phyloP scores from a whole-genome alignment of 92 coral and sea anemone genomes.

The Paramuricea clavata region DNA sequence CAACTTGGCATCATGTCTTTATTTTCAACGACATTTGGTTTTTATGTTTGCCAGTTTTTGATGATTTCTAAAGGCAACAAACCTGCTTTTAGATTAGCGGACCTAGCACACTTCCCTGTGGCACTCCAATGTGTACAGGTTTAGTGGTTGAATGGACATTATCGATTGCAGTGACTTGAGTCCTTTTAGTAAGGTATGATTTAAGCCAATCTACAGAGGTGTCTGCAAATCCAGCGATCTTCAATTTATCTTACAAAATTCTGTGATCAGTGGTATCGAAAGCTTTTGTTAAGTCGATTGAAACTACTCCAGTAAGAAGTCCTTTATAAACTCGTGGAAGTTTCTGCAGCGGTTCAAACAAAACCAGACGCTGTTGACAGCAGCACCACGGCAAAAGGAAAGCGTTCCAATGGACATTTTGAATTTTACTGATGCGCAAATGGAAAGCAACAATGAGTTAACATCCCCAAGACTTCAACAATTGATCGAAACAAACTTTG shows the following conservation, averaged over 20 bases:
- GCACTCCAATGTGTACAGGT: slow-evolving; percentile 5
- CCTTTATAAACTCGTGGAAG: background rate
- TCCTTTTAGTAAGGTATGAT: slow-evolving; percentile 6
- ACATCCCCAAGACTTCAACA: slow-evolving; percentile 27
- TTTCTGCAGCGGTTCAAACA: no score
- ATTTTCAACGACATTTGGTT: no score
- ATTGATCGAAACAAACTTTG: slow-evolving; percentile 4
- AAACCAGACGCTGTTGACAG: no score
- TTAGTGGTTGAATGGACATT: background rate
- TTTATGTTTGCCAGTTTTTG: no score
- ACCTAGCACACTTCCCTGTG: slow-evolving; percentile 27
- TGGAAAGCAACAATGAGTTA: slow-evolving; percentile 45
- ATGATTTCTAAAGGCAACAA: no score
- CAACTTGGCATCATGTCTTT: no score
- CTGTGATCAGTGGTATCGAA: slow-evolving; percentile 30
- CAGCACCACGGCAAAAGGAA: background rate
- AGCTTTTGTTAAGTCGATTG: slow-evolving; percentile 25
- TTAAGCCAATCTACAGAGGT: slow-evolving; percentile 5
- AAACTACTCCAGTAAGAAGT: slow-evolving; percentile 26
- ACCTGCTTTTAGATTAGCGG: no score
- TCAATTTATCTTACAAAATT: background rate
- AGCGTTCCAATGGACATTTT: slow-evolving; percentile 1
- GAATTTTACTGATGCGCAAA: slow-evolving; percentile 24
- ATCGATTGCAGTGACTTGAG: slow-evolving; percentile 10
- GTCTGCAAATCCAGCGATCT: background rate